Evolutionary conservation across 2,888 invertebrate species (phyloP).

Genomic region (Ophioninae sp.): DNA sequence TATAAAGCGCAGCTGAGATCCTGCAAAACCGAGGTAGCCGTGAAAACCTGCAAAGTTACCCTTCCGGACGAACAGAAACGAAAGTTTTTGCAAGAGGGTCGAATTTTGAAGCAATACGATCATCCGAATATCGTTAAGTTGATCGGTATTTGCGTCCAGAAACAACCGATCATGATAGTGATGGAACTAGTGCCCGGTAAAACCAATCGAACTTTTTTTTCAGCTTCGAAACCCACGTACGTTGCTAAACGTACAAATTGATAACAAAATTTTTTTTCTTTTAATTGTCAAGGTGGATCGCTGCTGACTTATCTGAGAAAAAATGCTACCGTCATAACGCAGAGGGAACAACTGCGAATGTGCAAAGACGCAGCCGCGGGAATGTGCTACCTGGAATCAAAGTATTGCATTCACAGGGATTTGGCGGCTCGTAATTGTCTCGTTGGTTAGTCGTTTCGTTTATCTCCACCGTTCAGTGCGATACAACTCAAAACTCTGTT

Average conservation of each 20-base stretch:
- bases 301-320: conserved; percentile 93
- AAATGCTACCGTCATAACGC: conserved; percentile 86
- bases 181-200: conserved; percentile 97
- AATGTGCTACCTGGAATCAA: conserved; percentile 97
- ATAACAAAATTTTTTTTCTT: too few species aligned
- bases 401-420: conserved; percentile 98
- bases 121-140: conserved; percentile 98
- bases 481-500: not conserved
- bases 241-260: not conserved
- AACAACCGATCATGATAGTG: conserved; percentile 99
- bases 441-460: conserved; percentile 83
- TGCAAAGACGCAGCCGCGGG: conserved; percentile 96
- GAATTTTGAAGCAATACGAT: conserved; percentile 97
- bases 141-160: conserved; percentile 98
- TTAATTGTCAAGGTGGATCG: conserved; percentile 88
- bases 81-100: conserved; percentile 96
- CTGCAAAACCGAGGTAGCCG: conserved; percentile 94
- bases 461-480: not conserved
- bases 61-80: conserved; percentile 96
- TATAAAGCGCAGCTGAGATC: conserved; percentile 94
- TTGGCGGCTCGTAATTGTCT: conserved; percentile 97
- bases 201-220: conserved; percentile 28
- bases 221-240: not conserved
- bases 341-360: conserved; percentile 91
- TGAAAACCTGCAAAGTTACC: conserved; percentile 97